Conservation (phyloP, 2,888 invertebrate genomes). For the Nebria salina region DNA sequence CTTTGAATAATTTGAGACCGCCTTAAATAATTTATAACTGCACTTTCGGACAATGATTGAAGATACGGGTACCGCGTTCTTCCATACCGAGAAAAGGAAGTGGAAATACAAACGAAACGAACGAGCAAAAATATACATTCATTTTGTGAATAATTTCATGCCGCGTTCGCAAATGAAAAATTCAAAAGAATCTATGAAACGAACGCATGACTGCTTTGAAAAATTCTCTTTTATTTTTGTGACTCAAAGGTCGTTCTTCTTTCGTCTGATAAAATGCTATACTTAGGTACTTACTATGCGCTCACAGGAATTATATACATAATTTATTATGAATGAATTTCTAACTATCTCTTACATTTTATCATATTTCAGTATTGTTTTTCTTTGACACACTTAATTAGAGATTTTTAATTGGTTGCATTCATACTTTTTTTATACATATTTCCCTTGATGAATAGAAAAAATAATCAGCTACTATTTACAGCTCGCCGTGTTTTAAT, state of each 20-base stretch:
- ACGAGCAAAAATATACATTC: background rate
- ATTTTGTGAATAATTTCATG: slow-evolving; percentile 1
- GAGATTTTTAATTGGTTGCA: no score
- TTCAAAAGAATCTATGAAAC: slow-evolving; percentile 1
- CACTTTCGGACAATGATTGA: slow-evolving; percentile 1
- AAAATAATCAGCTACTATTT: no score
- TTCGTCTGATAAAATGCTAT: background rate
- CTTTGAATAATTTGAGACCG: slow-evolving; percentile 30
- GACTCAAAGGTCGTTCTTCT: background rate
- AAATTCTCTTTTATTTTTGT: background rate
- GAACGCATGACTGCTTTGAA: background rate
- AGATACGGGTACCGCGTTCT: background rate
- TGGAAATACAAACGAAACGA: background rate
- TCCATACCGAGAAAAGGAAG: background rate
- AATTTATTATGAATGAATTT: background rate
- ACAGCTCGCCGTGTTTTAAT: no score
- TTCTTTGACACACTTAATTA: no score
- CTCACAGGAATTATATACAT: background rate
- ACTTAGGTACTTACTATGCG: background rate
- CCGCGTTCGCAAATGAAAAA: background rate
- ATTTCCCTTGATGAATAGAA: no score
- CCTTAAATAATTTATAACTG: slow-evolving; percentile 3
- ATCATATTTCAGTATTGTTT: background rate
- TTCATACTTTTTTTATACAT: no score
- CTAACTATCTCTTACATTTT: no score